Percentiles rank a stretch among this genome's conserved stretches.
Evolutionary conservation across 2,797 vertebrate species (phyloP).

Genomic region (Darevskia nairensis): DNA sequence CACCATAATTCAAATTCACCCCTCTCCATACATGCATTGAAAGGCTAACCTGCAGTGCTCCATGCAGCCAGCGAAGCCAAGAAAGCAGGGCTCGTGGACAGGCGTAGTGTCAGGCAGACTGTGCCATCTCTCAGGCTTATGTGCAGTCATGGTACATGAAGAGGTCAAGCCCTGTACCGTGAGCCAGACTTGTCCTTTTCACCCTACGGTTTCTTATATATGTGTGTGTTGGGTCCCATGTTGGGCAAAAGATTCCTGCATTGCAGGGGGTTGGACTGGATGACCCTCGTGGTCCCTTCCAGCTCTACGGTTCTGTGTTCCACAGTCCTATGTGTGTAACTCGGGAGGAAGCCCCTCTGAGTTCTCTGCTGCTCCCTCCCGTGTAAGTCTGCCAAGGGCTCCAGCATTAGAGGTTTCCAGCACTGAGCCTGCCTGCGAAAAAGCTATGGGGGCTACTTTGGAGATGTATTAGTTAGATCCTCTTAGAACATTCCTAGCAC

Average conservation of each 20-base stretch:
- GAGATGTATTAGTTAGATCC: background rate
- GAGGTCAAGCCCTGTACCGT: background rate
- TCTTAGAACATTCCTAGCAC: slow-evolving; percentile 16
- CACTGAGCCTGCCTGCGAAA: background rate
- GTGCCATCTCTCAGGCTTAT: too few relatives aligned
- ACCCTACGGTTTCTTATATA: background rate
- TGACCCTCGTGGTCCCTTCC: too few relatives aligned
- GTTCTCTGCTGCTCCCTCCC: background rate
- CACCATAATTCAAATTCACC: too few relatives aligned
- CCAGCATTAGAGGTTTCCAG: background rate
- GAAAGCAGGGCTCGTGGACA: too few relatives aligned
- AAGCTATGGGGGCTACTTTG: background rate
- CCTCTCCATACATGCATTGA: too few relatives aligned
- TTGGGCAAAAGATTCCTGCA: too few relatives aligned
- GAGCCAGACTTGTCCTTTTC: background rate
- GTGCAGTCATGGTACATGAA: background rate
- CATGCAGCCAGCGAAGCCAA: too few relatives aligned
- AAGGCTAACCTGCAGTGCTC: too few relatives aligned
- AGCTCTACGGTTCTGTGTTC: too few relatives aligned
- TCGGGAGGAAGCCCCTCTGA: background rate
- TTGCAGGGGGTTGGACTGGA: too few relatives aligned
- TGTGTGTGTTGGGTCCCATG: background rate
- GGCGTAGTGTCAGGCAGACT: too few relatives aligned
- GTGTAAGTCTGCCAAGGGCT: background rate
- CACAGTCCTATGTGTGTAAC: background rate